Conservation (phyloP, 2,797 vertebrate genomes). For the Lithobates sylvaticus region DNA sequence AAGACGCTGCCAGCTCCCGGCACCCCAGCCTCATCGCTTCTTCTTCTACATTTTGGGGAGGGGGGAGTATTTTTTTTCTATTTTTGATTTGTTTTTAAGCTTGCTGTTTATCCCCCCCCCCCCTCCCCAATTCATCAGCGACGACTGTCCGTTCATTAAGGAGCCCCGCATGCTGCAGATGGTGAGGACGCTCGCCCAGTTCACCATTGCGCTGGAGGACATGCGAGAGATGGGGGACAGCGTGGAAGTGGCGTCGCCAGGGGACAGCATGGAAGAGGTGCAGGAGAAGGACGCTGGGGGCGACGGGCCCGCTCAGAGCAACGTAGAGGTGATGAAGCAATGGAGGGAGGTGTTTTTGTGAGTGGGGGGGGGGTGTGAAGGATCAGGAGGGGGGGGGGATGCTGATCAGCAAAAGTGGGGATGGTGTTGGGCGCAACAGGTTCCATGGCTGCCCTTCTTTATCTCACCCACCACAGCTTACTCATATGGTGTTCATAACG, state of each 20-base stretch:
- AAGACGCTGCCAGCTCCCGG: neutral
- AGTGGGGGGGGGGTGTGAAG: too few relatives aligned
- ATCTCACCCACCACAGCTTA: too few relatives aligned
- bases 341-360: too few relatives aligned
- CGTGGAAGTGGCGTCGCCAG: conserved; percentile 73
- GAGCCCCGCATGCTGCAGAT: conserved; percentile 93
- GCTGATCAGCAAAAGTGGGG: too few relatives aligned
- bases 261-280: conserved; percentile 75
- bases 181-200: conserved; percentile 96
- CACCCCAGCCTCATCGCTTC: neutral
- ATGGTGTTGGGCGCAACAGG: too few relatives aligned
- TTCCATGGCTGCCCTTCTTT: too few relatives aligned
- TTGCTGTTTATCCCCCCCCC: neutral
- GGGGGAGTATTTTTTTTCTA: neutral
- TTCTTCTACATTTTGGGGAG: neutral
- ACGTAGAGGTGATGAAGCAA: conserved; percentile 78
- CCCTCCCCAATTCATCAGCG: conserved; percentile 36
- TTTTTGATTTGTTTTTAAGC: neutral
- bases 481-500: too few relatives aligned
- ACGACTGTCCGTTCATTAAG: conserved; percentile 64
- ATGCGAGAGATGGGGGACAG: conserved; percentile 91
- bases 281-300: conserved; percentile 69
- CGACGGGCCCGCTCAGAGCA: conserved; percentile 69
- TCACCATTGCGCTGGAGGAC: conserved; percentile 97
- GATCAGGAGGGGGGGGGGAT: too few relatives aligned